These are phyloP conservation scores for Escarpia spicata DNA, from an alignment of 2,888 invertebrate genomes.

Conservation along the genomic window DNA sequence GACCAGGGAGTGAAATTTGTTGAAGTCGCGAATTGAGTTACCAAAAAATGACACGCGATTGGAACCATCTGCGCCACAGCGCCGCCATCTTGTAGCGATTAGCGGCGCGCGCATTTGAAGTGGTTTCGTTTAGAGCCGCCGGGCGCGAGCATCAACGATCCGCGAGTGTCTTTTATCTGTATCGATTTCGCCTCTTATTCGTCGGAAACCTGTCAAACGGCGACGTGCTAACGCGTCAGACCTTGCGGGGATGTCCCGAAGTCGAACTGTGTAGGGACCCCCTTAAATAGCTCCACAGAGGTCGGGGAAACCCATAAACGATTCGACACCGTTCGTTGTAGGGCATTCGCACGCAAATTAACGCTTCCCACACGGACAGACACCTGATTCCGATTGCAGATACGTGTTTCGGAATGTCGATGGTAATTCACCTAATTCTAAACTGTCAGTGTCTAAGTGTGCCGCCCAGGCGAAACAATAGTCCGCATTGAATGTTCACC, in stretches of 20 bases:
- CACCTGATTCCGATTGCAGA: background rate
- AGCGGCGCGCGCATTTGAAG: slow-evolving; percentile 16
- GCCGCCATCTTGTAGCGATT: background rate
- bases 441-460: background rate
- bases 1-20: background rate
- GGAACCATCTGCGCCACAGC: background rate
- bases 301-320: background rate
- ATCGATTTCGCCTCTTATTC: slow-evolving; percentile 11
- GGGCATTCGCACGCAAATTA: background rate
- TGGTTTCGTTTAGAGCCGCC: background rate
- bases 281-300: background rate
- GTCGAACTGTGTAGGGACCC: background rate
- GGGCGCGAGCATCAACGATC: background rate
- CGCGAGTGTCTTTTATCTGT: background rate
- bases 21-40: slow-evolving; percentile 13
- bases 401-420: slow-evolving; percentile 12
- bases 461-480: background rate
- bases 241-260: slow-evolving; percentile 3
- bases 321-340: background rate
- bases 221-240: slow-evolving; percentile 16
- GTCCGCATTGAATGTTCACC: background rate
- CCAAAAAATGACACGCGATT: slow-evolving; percentile 13
- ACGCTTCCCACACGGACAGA: background rate
- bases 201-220: slow-evolving; percentile 12
- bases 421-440: slow-evolving; percentile 2